Evolutionary conservation across 2,113 vertebrate species (phyloP), one percentile per base, ranked within the genome.

Genomic region (Osmerus eperlanus): DNA sequence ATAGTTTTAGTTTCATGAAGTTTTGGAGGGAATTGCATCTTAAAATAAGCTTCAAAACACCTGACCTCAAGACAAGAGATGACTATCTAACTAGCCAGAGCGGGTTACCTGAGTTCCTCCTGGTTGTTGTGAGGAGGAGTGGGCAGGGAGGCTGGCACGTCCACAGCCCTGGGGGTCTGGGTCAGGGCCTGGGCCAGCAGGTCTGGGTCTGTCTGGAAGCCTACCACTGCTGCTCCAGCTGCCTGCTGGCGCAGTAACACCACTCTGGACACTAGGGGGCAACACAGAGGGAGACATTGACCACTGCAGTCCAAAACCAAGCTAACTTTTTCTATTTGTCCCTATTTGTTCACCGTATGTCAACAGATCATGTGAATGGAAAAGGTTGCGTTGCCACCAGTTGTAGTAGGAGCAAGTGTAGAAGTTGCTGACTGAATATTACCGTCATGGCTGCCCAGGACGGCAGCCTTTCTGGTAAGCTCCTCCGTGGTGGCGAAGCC

Each of bases 81-180:
- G 41, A 11, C 8, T 47, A 47, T 47, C 41, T 47, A 47, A 47
- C 41, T 47, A 47, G 41, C 1, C 41, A 47, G 41, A 47, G 41
- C 2, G 70, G 51, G 79, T 47, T 78, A 98, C 97, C 96, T 93
- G 70, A 99, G 79, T 71, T 99, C 97, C 78, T 99, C 97, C 82
- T 98, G 97, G 78, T 95, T 97, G 89, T 95, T 98, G 83, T 99
- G 97, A 13, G 97, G 97, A 0, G 97, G 97, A 0, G 97, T 99
- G 4, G 97, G 97, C 36, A 99, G 92, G 0, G 97, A 99, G 68
- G 97, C 95, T 0, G 97, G 97, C 61, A 99, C 96, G 36, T 99
- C 96, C 4, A 99, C 96, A 0, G 93, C 94, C 90, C 94, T 96
- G 1, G 95, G 92, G 78, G 94, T 87, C 59, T 94, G 95, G 84